Conservation (phyloP, 30 jellyfish, hydroid and myxozoan species). For the Calvadosia cruxmelitensis region DNA sequence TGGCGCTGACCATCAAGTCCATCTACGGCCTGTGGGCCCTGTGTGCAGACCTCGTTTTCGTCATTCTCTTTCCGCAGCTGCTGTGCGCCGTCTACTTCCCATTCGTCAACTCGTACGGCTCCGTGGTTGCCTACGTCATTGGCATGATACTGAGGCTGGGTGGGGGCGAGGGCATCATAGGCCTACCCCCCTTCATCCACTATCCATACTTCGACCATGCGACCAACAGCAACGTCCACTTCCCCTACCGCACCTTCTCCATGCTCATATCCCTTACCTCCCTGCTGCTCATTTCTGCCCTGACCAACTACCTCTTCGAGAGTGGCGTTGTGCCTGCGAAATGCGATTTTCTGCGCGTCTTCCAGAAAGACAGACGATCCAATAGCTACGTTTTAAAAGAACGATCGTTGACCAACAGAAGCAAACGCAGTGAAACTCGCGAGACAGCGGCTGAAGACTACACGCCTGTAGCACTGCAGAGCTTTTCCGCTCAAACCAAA, state of each 20-base stretch:
- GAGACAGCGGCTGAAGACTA: no score
- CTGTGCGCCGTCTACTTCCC: conserved; percentile 51
- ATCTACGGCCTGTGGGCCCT: conserved; percentile 50
- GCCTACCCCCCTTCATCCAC: conserved; percentile 26
- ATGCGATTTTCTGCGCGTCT: conserved; percentile 32
- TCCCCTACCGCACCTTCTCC: conserved; percentile 44
- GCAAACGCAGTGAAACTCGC: no score
- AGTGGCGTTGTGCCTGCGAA: conserved; percentile 21
- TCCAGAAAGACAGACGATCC: not conserved
- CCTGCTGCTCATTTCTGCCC: conserved; percentile 34
- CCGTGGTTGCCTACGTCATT: conserved; percentile 22
- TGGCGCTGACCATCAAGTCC: conserved; percentile 56
- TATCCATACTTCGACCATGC: conserved; percentile 34
- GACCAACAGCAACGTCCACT: conserved; percentile 29
- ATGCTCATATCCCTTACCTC: conserved; percentile 42
- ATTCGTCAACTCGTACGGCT: conserved; percentile 39
- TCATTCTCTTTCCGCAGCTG: conserved; percentile 48
- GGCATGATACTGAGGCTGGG: conserved; percentile 47
- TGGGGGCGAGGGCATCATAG: conserved; percentile 50
- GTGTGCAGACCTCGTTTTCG: conserved; percentile 59
- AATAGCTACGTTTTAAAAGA: not conserved
- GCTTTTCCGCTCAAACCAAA: no score
- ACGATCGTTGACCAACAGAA: not conserved
- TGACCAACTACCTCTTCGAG: conserved; percentile 32
- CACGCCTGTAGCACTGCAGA: no score